Evolutionary conservation across 1,140 invertebrate species (phyloP).

Genomic region (Rhizoglyphus robini): DNA sequence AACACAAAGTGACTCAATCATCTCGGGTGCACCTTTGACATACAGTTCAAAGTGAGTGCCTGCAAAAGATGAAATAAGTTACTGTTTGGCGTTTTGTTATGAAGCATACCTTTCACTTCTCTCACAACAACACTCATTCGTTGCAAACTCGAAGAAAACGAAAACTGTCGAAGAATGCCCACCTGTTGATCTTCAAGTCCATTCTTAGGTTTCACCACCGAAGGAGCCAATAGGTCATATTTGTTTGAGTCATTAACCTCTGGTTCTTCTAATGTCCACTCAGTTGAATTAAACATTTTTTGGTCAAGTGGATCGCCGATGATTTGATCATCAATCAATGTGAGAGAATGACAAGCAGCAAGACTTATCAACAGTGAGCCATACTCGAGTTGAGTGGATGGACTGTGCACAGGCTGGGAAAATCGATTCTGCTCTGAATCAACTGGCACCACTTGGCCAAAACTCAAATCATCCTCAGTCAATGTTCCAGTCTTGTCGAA

Average conservation of each 20-base stretch:
- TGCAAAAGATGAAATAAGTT: too few species aligned
- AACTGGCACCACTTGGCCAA: conserved; percentile 67
- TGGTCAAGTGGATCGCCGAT: conserved; percentile 70
- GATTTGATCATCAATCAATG: conserved; percentile 56
- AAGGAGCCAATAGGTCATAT: conserved; percentile 71
- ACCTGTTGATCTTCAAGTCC: conserved; percentile 40
- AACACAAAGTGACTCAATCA: conserved; percentile 51
- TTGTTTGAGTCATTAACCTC: conserved; percentile 63
- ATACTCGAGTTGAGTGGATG: neutral
- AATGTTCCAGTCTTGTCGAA: conserved; percentile 96
- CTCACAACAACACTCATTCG: conserved; percentile 76
- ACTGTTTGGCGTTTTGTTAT: too few species aligned
- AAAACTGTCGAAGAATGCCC: conserved; percentile 77
- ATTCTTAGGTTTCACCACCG: conserved; percentile 54
- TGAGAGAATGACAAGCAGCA: conserved; percentile 66
- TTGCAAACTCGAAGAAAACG: conserved; percentile 66
- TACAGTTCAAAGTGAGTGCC: conserved; percentile 58
- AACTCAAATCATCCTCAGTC: conserved; percentile 82
- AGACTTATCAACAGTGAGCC: conserved; percentile 41
- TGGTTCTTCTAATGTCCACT: conserved; percentile 73
- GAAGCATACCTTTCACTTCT: conserved; percentile 45
- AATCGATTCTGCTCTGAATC: conserved; percentile 21
- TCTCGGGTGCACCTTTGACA: conserved; percentile 88
- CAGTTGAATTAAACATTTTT: conserved; percentile 74
- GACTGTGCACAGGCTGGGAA: neutral